phyloP scores from a whole-genome alignment of 2,797 vertebrate species.

The Tolypeutes matacus region DNA sequence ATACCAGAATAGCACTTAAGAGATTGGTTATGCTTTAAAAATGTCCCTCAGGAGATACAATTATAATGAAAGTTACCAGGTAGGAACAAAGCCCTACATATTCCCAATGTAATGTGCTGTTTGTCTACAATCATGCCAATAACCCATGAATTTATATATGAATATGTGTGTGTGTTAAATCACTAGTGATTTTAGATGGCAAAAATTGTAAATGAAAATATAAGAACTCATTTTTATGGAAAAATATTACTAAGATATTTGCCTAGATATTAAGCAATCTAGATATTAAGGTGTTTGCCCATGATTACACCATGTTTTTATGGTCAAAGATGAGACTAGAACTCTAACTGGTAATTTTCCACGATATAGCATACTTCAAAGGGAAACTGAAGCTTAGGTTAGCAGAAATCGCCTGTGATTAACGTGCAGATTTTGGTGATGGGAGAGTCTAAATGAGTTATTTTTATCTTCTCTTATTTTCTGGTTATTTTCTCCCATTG shows the following conservation, averaged over 20 bases:
- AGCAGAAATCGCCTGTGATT: neutral
- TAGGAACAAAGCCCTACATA: neutral
- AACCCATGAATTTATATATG: too few species aligned
- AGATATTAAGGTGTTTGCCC: neutral
- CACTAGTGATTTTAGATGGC: neutral
- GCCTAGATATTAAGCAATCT: too few species aligned
- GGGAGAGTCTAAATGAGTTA: too few species aligned
- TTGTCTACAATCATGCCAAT: neutral
- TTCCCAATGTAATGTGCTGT: neutral
- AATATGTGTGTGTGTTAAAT: neutral
- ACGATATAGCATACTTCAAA: neutral
- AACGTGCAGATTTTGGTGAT: neutral
- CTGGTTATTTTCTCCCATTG: neutral
- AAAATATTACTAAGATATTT: neutral
- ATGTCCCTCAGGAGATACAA: neutral
- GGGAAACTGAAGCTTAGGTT: neutral
- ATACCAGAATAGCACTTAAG: neutral
- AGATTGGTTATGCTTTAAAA: neutral
- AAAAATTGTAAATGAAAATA: neutral
- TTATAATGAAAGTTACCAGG: neutral
- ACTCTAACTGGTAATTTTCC: neutral
- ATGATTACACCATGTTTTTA: neutral
- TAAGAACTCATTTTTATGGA: neutral
- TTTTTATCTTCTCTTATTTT: neutral
- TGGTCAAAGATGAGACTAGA: neutral